Conservation (phyloP, 2,797 vertebrate genomes). For the Bucorvus abyssinicus region DNA sequence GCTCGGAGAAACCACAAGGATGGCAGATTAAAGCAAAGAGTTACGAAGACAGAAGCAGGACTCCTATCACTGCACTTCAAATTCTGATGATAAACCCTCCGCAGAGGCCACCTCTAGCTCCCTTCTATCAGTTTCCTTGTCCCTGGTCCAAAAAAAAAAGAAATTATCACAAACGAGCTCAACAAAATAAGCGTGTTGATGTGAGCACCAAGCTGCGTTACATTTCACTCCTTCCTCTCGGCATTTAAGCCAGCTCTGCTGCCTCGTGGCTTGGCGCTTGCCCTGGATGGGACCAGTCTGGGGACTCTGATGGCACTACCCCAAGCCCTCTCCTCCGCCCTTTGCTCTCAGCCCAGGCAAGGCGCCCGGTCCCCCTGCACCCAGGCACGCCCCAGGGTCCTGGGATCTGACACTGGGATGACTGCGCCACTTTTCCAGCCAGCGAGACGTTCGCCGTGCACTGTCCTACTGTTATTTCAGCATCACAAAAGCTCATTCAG, state of each 20-base stretch:
- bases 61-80: not conserved
- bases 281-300: no score
- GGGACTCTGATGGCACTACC: not conserved
- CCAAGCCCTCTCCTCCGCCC: not conserved
- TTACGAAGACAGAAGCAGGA: not conserved
- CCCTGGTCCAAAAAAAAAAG: not conserved
- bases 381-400: rapidly evolving
- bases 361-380: rapidly evolving
- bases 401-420: not conserved
- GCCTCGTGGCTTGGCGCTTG: rapidly evolving
- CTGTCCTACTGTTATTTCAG: not conserved
- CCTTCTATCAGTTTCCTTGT: not conserved
- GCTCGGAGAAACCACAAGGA: not conserved
- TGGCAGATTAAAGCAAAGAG: not conserved
- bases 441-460: not conserved
- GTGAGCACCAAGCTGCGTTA: not conserved
- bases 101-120: not conserved
- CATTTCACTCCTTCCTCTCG: rapidly evolving
- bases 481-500: not conserved
- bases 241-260: not conserved
- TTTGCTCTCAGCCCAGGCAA: rapidly evolving
- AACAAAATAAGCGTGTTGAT: not conserved
- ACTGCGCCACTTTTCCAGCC: not conserved
- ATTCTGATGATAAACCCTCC: not conserved
- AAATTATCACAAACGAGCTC: not conserved